A percentile compares a stretch with the other conserved stretches of the same genome.
These are phyloP conservation scores for human DNA, from an alignment of 2,113 vertebrate species.

Conservation along the genomic window DNA sequence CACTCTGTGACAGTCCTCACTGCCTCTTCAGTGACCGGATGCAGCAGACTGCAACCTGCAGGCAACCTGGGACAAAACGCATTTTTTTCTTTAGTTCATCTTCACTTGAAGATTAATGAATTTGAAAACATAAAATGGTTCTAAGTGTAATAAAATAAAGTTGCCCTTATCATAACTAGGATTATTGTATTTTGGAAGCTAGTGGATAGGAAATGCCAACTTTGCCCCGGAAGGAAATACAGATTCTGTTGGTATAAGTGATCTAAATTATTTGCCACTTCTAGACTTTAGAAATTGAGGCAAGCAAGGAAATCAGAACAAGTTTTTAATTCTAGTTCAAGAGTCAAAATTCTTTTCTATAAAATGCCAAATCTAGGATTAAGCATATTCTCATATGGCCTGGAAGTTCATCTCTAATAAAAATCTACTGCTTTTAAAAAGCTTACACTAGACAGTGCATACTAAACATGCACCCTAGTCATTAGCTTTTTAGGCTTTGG, in stretches of 20 bases:
- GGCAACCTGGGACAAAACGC: background rate
- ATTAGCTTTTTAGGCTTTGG: conserved; percentile 8
- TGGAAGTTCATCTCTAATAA: background rate
- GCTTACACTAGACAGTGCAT: background rate
- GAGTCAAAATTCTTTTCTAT: conserved; percentile 1
- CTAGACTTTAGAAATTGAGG: conserved; percentile 15
- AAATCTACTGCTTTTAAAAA: conserved; percentile 5
- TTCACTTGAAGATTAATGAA: conserved; percentile 13
- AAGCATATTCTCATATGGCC: background rate
- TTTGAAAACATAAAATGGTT: background rate
- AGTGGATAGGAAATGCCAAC: background rate
- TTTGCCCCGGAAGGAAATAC: background rate
- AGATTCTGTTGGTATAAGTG: background rate
- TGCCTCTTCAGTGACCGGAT: background rate
- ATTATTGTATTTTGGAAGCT: conserved; percentile 31
- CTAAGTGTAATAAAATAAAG: background rate
- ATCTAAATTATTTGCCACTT: background rate
- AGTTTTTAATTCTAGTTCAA: conserved; percentile 46
- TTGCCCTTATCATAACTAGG: background rate
- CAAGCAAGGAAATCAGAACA: conserved; percentile 17
- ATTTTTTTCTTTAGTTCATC: background rate
- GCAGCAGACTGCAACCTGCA: background rate
- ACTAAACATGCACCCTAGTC: background rate
- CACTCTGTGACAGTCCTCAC: background rate
- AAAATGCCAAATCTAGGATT: background rate